Evolutionary conservation across 2,888 invertebrate species (phyloP), one percentile per base, ranked within the genome.

Genomic region (Trypoxylon attenuatum): DNA sequence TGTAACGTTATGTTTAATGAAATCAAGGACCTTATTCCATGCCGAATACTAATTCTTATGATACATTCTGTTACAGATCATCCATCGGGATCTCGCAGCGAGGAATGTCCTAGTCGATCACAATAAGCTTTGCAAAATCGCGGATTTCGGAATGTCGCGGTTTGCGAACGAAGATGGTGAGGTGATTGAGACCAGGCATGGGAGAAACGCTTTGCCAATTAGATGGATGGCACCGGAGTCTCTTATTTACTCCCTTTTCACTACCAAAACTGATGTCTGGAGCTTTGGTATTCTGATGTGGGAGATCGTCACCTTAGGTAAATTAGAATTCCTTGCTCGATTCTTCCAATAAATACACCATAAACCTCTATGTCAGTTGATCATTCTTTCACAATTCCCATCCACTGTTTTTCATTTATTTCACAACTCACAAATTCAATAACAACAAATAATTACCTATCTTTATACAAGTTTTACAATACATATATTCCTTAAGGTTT

Each of bases 151-250:
- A 59, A 93, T 95, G 92, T 95, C 95, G 8, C 89, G 95, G 56
- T 91, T 91, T 73, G 90, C 89, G 59, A 87, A 88, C 85, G 75
- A 87, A 86, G 69, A 88, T 41, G 88, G 88, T 5, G 88, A 88
- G 69, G 86, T 89, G 54, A 90, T 89, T 78, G 89, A 81, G 72
- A 88, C 89, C 55, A 84, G 89, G 69, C 88, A 88, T 60, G 86
- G 86, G 15, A 88, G 90, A 2, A 90, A 90, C 13, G 92, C 92
- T 15, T 83, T 93, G 76, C 93, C 93, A 0, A 92, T 94, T 50
- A 89, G 94, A 19, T 95, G 95, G 95, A 95, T 95, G 95, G 94
- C 95, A 2, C 95, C 95, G 0, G 95, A 95, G 85, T 92, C 94
- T 0, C 87, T 95, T 66, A 90, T 93, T 49, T 94, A 93, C 83